Conservation (phyloP, 2,888 invertebrate genomes). For the Brassicogethes aeneus region DNA sequence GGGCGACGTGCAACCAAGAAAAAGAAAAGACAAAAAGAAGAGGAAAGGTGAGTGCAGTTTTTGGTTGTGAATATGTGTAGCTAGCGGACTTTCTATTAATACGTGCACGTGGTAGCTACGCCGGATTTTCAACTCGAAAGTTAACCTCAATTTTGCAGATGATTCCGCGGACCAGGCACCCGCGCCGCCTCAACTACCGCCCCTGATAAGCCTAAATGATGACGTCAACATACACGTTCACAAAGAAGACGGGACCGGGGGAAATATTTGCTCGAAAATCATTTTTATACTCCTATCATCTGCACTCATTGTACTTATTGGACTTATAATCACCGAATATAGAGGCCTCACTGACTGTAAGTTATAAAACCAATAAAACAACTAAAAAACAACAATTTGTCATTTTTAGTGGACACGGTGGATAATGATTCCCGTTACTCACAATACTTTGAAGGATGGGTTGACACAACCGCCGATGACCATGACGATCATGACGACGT, state of each 20-base stretch:
- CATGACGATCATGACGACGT: slow-evolving; percentile 34
- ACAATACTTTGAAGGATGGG: slow-evolving; percentile 70
- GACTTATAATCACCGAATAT: slow-evolving; percentile 70
- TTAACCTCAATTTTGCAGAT: slow-evolving; percentile 18
- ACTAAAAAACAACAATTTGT: too few relatives aligned
- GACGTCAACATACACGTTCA: slow-evolving; percentile 71
- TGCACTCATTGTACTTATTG: slow-evolving; percentile 62
- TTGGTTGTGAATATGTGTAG: slow-evolving; percentile 23
- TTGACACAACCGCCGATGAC: slow-evolving; percentile 49
- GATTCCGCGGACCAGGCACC: slow-evolving; percentile 24
- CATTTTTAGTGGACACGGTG: slow-evolving; percentile 49
- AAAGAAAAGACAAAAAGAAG: slow-evolving; percentile 74
- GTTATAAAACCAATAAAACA: slow-evolving; percentile 35
- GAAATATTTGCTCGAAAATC: slow-evolving; percentile 76
- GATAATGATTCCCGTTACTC: slow-evolving; percentile 61
- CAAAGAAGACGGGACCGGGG: slow-evolving; percentile 68
- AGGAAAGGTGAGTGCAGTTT: slow-evolving; percentile 59
- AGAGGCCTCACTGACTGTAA: slow-evolving; percentile 70
- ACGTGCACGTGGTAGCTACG: slow-evolving; percentile 10
- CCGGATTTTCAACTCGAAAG: neutral
- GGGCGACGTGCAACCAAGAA: slow-evolving; percentile 78
- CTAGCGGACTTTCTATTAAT: slow-evolving; percentile 22
- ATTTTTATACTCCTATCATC: slow-evolving; percentile 70
- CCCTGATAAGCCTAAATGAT: slow-evolving; percentile 36
- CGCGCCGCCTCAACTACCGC: slow-evolving; percentile 29